Conservation (phyloP, 2,797 vertebrate species). For the Tachyglossus aculeatus region DNA sequence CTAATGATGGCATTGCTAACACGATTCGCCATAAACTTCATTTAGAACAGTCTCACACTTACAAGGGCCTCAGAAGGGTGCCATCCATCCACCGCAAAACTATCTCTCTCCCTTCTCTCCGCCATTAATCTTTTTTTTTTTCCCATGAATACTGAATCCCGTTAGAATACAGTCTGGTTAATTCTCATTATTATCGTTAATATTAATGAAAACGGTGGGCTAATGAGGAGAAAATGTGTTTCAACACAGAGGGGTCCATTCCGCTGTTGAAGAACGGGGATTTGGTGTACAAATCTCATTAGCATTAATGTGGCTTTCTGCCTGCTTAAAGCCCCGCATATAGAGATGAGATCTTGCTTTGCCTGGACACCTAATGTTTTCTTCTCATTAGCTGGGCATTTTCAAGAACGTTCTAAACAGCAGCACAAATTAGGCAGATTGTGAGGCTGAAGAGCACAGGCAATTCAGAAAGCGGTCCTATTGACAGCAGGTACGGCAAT, state of each 20-base stretch:
- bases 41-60: constrained; percentile 26
- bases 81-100: constrained; percentile 7
- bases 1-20: neutral
- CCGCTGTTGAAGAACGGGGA: neutral
- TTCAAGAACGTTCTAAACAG: constrained; percentile 47
- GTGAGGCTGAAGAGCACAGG: neutral
- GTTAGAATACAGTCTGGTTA: constrained; percentile 17
- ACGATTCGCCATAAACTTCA: constrained; percentile 3
- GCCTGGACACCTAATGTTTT: constrained; percentile 12
- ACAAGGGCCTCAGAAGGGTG: neutral
- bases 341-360: neutral
- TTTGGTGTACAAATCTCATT: constrained; percentile 19
- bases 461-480: constrained; percentile 3
- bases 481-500: constrained; percentile 14
- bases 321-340: neutral
- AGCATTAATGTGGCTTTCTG: constrained; percentile 35
- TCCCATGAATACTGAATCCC: constrained; percentile 2
- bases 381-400: constrained; percentile 34
- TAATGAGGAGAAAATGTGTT: constrained; percentile 38
- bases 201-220: constrained; percentile 43
- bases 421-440: constrained; percentile 23
- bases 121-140: constrained; percentile 3
- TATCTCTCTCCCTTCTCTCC: neutral
- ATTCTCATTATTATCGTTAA: constrained; percentile 39
- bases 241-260: constrained; percentile 1